Evolutionary conservation across 2,888 invertebrate genomes (phyloP).

Genomic region (Tetranychus piercei): DNA sequence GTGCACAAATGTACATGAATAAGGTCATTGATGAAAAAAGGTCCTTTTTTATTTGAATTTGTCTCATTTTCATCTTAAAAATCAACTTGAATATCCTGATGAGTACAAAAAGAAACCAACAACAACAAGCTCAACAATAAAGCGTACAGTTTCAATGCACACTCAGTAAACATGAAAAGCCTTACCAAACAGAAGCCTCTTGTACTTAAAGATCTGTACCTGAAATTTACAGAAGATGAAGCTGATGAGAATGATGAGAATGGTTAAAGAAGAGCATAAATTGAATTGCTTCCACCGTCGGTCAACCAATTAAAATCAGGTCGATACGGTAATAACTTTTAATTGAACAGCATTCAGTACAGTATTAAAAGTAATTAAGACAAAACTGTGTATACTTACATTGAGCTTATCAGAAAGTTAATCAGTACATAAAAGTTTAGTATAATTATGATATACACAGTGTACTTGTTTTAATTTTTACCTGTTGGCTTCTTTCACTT

Average conservation of each 20-base stretch:
- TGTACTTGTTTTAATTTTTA: too few species aligned
- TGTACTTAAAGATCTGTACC: background rate
- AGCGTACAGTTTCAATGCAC: background rate
- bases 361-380: too few species aligned
- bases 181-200: background rate
- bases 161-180: background rate
- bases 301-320: conserved; percentile 1
- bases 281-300: background rate
- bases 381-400: too few species aligned
- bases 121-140: background rate
- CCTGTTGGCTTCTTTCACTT: too few species aligned
- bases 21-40: background rate
- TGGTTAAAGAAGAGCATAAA: background rate
- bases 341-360: too few species aligned
- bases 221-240: background rate
- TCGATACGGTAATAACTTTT: background rate
- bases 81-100: background rate
- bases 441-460: too few species aligned
- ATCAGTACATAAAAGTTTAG: too few species aligned
- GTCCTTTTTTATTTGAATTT: background rate
- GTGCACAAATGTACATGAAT: background rate
- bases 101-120: background rate
- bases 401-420: too few species aligned
- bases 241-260: background rate
- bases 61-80: conserved; percentile 1